Conservation (phyloP, 2,113 vertebrate genomes). For the Dipodomys spectabilis region DNA sequence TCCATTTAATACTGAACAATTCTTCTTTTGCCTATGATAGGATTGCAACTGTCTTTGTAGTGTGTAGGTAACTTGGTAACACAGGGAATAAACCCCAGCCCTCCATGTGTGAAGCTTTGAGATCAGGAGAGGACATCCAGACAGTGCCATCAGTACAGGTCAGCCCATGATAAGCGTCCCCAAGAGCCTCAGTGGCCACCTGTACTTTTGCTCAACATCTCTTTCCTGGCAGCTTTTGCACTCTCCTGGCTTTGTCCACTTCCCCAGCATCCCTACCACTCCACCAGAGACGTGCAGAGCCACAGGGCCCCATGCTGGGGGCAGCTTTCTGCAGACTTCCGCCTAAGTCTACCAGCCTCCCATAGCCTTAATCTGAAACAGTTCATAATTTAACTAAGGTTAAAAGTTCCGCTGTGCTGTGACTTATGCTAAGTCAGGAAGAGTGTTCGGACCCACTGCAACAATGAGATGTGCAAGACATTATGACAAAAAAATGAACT, state of each 20-base stretch:
- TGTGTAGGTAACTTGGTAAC: background rate
- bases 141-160: background rate
- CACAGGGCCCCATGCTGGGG: background rate
- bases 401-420: slow-evolving; percentile 1
- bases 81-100: background rate
- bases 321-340: background rate
- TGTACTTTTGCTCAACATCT: background rate
- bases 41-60: background rate
- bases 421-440: slow-evolving; percentile 20
- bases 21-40: slow-evolving; percentile 21
- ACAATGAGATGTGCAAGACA: no score
- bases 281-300: no score
- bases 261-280: background rate
- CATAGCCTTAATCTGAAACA: background rate
- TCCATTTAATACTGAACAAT: slow-evolving; percentile 11
- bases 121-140: background rate
- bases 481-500: no score
- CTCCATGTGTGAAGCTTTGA: background rate
- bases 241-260: background rate
- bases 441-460: background rate
- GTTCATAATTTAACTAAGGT: background rate
- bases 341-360: background rate
- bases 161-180: background rate
- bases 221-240: background rate
- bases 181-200: background rate